Evolutionary conservation across 2,888 invertebrate species (phyloP).

Genomic region (Muscina levida): DNA sequence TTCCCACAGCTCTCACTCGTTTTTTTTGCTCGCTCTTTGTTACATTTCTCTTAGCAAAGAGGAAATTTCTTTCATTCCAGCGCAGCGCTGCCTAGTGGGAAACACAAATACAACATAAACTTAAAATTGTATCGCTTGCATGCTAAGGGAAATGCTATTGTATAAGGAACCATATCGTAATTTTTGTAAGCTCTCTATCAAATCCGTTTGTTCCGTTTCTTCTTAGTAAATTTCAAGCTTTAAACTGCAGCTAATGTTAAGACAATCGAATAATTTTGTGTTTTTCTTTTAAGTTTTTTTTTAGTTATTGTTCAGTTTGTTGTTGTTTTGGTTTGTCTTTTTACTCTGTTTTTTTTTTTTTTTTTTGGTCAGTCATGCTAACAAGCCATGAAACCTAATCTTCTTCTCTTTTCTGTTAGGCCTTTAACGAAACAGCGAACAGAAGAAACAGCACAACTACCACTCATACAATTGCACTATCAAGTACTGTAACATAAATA

Average conservation of each 20-base stretch:
- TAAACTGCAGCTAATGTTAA: slow-evolving; percentile 23
- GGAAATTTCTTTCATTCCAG: too few species aligned
- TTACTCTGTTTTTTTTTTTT: not conserved
- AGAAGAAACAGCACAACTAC: slow-evolving; percentile 22
- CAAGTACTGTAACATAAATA: not conserved
- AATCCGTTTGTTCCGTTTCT: not conserved
- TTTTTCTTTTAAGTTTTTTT: slow-evolving; percentile 13
- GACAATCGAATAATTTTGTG: slow-evolving; percentile 23
- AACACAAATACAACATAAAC: too few species aligned
- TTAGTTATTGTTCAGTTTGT: not conserved
- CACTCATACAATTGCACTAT: slow-evolving; percentile 25
- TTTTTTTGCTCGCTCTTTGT: too few species aligned
- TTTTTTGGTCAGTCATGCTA: slow-evolving; percentile 59
- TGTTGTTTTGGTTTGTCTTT: slow-evolving; percentile 3
- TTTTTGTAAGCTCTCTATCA: not conserved
- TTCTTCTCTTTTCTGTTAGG: slow-evolving; percentile 39
- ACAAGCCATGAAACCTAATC: slow-evolving; percentile 59
- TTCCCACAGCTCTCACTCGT: too few species aligned
- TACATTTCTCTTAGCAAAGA: too few species aligned
- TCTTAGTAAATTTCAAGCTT: slow-evolving; percentile 41
- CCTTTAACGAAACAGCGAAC: not conserved
- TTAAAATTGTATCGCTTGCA: too few species aligned
- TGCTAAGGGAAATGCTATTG: too few species aligned
- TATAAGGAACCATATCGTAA: not conserved
- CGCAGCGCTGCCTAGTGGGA: too few species aligned